These are phyloP conservation scores for Mico argentatus DNA, from an alignment of 2,797 vertebrate genomes.

Conservation along the genomic window DNA sequence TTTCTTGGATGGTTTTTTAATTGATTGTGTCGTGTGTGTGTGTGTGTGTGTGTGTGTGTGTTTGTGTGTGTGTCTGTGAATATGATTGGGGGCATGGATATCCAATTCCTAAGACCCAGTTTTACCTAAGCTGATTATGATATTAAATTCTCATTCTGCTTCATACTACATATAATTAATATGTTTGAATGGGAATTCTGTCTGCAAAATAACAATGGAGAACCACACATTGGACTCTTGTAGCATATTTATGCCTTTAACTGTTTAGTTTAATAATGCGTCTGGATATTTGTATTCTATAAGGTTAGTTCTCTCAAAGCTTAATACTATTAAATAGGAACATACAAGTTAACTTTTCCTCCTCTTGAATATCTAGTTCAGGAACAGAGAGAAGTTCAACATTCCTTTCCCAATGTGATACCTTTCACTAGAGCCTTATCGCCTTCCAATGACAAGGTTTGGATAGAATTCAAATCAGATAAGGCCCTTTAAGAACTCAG, in stretches of 20 bases:
- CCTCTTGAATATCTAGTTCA: not conserved
- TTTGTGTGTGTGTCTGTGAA: not conserved
- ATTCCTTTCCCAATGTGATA: slow-evolving; percentile 14
- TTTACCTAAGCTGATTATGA: slow-evolving; percentile 10
- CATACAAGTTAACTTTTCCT: not conserved
- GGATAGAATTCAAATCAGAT: slow-evolving; percentile 61
- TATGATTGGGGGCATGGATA: not conserved
- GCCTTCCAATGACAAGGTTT: slow-evolving; percentile 37
- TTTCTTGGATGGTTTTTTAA: not conserved
- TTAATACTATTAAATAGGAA: not conserved
- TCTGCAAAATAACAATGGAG: slow-evolving; percentile 10
- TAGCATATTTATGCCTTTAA: slow-evolving; percentile 33
- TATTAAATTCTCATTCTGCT: slow-evolving; percentile 38
- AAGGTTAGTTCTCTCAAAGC: not conserved
- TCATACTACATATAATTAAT: not conserved
- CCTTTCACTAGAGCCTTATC: slow-evolving; percentile 17
- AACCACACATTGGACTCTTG: not conserved
- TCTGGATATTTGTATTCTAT: not conserved
- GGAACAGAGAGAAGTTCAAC: not conserved
- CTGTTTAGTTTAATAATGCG: not conserved
- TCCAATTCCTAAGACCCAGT: not conserved
- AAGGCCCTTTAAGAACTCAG: slow-evolving; percentile 14
- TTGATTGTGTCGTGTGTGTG: not conserved
- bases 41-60: not conserved
- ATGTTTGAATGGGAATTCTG: not conserved